phyloP scores from a whole-genome alignment of 2,797 vertebrate species.

The Helicolenus hilgendorfi region DNA sequence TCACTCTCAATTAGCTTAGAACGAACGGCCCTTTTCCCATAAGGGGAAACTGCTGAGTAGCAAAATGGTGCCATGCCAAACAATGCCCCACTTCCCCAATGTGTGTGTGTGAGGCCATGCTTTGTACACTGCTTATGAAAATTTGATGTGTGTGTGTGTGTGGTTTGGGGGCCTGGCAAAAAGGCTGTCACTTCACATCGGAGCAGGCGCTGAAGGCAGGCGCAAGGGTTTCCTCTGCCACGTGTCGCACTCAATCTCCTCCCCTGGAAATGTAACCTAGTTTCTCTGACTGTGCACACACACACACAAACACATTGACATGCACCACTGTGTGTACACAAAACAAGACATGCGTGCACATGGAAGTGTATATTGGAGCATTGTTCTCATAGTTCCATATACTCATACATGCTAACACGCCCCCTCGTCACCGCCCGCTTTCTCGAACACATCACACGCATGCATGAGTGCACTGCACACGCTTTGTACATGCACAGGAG shows the following conservation, averaged over 20 bases:
- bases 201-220: constrained; percentile 47
- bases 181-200: constrained; percentile 69
- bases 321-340: not conserved
- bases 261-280: constrained; percentile 80
- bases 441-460: not conserved
- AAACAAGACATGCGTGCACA: not conserved
- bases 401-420: not conserved
- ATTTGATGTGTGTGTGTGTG: constrained; percentile 44
- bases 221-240: constrained; percentile 68
- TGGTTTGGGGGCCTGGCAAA: constrained; percentile 14
- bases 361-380: not conserved
- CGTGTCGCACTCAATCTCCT: constrained; percentile 72
- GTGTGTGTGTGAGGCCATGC: constrained; percentile 38
- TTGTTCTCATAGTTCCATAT: not conserved
- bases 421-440: not conserved
- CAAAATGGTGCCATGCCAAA: constrained; percentile 49
- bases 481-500: not conserved
- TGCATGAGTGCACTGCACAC: not conserved
- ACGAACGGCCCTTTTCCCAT: constrained; percentile 3
- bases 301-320: not conserved
- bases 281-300: constrained; percentile 42
- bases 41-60: constrained; percentile 53
- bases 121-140: constrained; percentile 65
- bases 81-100: constrained; percentile 63
- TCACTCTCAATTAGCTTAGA: constrained; percentile 33